Evolutionary conservation across 2,888 invertebrate genomes (phyloP).

Genomic region (Hemithea aestivaria): DNA sequence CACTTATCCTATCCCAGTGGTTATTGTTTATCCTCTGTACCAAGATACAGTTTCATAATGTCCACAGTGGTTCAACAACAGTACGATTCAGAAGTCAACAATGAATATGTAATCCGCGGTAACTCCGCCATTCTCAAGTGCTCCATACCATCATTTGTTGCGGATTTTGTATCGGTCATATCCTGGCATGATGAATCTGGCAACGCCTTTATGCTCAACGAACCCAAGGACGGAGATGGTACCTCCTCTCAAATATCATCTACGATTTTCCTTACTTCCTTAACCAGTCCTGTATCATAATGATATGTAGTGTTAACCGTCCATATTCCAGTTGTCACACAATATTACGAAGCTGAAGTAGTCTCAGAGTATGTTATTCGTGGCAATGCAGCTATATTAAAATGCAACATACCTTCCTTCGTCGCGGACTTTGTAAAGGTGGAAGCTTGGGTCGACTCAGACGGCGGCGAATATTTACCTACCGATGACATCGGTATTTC

Average conservation of each 20-base stretch:
- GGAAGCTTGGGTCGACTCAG: constrained; percentile 86
- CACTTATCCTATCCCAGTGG: constrained; percentile 24
- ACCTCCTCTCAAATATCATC: constrained; percentile 28
- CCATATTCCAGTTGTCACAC: constrained; percentile 86
- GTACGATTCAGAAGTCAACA: constrained; percentile 94
- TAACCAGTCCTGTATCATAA: constrained; percentile 18
- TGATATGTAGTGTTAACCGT: constrained; percentile 9
- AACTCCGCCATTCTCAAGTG: constrained; percentile 94
- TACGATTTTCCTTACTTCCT: constrained; percentile 17
- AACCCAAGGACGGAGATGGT: constrained; percentile 60
- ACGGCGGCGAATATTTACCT: constrained; percentile 84
- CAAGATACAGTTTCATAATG: constrained; percentile 7
- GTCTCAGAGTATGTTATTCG: constrained; percentile 94
- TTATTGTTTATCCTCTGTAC: constrained; percentile 18
- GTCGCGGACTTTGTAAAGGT: constrained; percentile 95
- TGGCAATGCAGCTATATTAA: constrained; percentile 91
- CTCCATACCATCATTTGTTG: constrained; percentile 94
- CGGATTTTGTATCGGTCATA: constrained; percentile 92
- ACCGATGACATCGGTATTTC: constrained; percentile 85
- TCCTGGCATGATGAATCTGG: constrained; percentile 91
- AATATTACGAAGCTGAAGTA: constrained; percentile 93
- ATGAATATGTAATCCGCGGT: constrained; percentile 94
- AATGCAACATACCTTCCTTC: constrained; percentile 94
- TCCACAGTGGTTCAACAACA: constrained; percentile 91
- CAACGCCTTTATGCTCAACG: constrained; percentile 65